Conservation (phyloP, 2,888 invertebrate species). For the Mythimna loreyi region DNA sequence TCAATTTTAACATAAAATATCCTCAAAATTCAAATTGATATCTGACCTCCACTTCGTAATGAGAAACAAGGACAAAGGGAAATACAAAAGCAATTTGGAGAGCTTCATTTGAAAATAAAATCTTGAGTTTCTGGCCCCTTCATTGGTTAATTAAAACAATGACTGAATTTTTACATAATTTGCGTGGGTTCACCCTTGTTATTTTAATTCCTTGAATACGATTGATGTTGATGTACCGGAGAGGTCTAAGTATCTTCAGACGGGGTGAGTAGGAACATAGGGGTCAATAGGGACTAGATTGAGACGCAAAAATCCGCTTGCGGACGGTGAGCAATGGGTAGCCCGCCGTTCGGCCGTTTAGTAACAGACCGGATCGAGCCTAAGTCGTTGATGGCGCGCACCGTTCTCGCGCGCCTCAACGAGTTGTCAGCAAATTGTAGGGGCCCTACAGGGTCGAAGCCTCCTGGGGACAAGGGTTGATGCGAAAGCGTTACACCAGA, state of each 20-base stretch:
- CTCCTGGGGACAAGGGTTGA: too few species aligned
- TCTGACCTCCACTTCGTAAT: constrained; percentile 12
- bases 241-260: neutral
- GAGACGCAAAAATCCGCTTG: too few species aligned
- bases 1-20: constrained; percentile 9
- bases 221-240: neutral
- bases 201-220: constrained; percentile 1
- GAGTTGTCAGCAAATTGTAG: too few species aligned
- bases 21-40: constrained; percentile 25
- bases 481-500: too few species aligned
- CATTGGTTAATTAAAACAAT: constrained; percentile 40
- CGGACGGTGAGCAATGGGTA: too few species aligned
- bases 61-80: constrained; percentile 10
- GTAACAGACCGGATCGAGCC: too few species aligned
- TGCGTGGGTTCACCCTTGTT: neutral
- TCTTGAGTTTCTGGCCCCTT: constrained; percentile 11
- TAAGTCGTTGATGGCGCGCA: too few species aligned
- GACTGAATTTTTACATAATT: constrained; percentile 24
- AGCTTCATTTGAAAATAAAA: constrained; percentile 19
- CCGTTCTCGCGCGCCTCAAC: too few species aligned
- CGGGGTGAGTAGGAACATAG: too few species aligned
- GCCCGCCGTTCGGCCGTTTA: too few species aligned
- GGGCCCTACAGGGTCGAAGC: too few species aligned
- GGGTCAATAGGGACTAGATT: too few species aligned
- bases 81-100: constrained; percentile 10